Evolutionary conservation across 2,113 vertebrate genomes (phyloP).

Genomic region (Mola mola): DNA sequence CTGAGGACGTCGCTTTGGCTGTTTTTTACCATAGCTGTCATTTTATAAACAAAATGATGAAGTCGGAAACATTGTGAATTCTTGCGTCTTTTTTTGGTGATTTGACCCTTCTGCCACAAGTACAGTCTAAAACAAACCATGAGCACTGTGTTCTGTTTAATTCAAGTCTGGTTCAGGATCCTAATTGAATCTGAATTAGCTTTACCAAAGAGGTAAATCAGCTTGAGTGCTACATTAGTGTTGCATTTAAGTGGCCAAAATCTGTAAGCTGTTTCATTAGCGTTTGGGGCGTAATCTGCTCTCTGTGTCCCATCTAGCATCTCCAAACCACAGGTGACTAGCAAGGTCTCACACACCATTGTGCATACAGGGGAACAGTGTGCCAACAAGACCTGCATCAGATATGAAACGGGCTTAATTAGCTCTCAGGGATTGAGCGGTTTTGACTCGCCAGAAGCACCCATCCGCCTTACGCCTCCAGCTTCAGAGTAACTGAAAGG

Average conservation of each 20-base stretch:
- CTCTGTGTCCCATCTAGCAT: conserved; percentile 58
- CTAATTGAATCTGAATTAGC: neutral
- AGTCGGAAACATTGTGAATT: too few species aligned
- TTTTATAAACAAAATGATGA: too few species aligned
- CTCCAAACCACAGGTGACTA: conserved; percentile 38
- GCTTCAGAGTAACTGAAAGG: conserved; percentile 12
- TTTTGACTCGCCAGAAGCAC: neutral
- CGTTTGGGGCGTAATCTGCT: too few species aligned
- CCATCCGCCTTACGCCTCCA: neutral
- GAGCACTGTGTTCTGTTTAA: too few species aligned
- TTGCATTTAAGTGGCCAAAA: neutral
- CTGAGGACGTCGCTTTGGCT: too few species aligned
- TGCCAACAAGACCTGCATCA: conserved; percentile 32
- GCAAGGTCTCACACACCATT: conserved; percentile 30
- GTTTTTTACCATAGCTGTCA: too few species aligned
- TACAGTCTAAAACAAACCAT: too few species aligned
- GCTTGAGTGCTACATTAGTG: neutral
- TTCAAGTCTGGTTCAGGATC: neutral
- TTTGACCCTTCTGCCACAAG: neutral
- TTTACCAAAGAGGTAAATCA: neutral
- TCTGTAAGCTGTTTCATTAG: neutral
- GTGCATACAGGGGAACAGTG: conserved; percentile 40
- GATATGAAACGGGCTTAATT: conserved; percentile 44
- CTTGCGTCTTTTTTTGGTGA: too few species aligned
- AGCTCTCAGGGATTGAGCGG: conserved; percentile 29